Conservation (phyloP, 2,888 invertebrate genomes). For the Mimumesa dahlbomi region DNA sequence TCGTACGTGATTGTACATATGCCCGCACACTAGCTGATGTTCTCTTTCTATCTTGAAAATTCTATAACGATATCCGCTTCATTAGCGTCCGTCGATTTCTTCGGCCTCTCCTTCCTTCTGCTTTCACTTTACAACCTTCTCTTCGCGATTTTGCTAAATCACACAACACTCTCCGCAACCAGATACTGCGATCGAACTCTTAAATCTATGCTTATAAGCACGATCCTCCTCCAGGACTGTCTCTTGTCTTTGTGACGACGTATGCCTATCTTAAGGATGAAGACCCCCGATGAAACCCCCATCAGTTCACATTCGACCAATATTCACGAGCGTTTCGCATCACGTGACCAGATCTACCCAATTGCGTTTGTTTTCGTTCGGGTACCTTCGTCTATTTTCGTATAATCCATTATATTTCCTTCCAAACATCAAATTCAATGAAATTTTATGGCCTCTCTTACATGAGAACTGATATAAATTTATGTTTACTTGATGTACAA, state of each 20-base stretch:
- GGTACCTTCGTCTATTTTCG: slow-evolving; percentile 25
- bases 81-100: slow-evolving; percentile 7
- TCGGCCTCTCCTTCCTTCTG: slow-evolving; percentile 11
- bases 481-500: background rate
- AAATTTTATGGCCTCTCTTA: slow-evolving; percentile 7
- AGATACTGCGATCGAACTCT: slow-evolving; percentile 49
- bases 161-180: slow-evolving; percentile 43
- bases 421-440: background rate
- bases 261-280: slow-evolving; percentile 53
- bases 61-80: slow-evolving; percentile 6
- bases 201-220: slow-evolving; percentile 36
- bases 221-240: slow-evolving; percentile 57
- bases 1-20: slow-evolving; percentile 31
- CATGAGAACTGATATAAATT: background rate
- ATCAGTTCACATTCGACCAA: slow-evolving; percentile 21
- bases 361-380: slow-evolving; percentile 20
- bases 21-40: slow-evolving; percentile 27
- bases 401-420: background rate
- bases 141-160: slow-evolving; percentile 23
- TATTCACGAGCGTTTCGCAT: background rate
- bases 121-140: slow-evolving; percentile 18
- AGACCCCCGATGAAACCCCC: slow-evolving; percentile 37
- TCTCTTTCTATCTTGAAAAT: slow-evolving; percentile 37
- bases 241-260: slow-evolving; percentile 65
- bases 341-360: slow-evolving; percentile 24